phyloP scores from a whole-genome alignment of 2,888 invertebrate species.

The Itoplectis maculator region DNA sequence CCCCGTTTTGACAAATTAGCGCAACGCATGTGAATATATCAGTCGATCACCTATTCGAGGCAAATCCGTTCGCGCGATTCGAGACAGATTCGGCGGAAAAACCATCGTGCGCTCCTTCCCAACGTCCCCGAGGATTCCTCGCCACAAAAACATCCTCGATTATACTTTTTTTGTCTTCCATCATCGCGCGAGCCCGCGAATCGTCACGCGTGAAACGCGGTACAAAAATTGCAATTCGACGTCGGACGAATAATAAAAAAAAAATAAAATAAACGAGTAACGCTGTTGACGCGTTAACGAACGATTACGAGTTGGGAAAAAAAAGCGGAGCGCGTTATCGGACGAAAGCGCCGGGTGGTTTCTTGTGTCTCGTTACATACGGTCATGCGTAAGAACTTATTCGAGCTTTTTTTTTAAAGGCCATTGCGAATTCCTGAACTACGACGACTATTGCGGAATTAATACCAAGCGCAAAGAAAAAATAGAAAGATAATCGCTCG shows the following conservation, averaged over 20 bases:
- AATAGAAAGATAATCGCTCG: constrained; percentile 33
- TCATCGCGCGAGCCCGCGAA: too few species aligned
- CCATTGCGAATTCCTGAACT: constrained; percentile 27
- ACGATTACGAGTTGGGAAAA: not conserved
- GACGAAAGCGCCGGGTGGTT: constrained; percentile 1
- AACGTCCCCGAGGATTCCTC: constrained; percentile 3
- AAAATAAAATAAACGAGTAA: not conserved
- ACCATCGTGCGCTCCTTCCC: not conserved
- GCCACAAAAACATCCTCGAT: not conserved
- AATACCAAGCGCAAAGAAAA: constrained; percentile 23
- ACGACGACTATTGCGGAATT: constrained; percentile 28
- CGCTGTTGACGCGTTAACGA: constrained; percentile 16
- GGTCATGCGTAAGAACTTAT: constrained; percentile 65
- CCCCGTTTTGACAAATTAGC: constrained; percentile 15
- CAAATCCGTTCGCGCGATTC: not conserved
- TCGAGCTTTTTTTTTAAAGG: constrained; percentile 49
- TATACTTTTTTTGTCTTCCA: too few species aligned
- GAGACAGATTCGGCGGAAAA: not conserved
- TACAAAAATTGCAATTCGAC: not conserved
- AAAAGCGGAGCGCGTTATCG: not conserved
- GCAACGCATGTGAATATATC: constrained; percentile 21
- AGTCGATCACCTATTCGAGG: constrained; percentile 17
- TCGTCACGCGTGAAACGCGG: not conserved
- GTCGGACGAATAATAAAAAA: not conserved
- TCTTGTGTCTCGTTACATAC: constrained; percentile 51